Evolutionary conservation across 35 echinoderm and acorn worm species (phyloP).

Genomic region (Anneissia japonica): DNA sequence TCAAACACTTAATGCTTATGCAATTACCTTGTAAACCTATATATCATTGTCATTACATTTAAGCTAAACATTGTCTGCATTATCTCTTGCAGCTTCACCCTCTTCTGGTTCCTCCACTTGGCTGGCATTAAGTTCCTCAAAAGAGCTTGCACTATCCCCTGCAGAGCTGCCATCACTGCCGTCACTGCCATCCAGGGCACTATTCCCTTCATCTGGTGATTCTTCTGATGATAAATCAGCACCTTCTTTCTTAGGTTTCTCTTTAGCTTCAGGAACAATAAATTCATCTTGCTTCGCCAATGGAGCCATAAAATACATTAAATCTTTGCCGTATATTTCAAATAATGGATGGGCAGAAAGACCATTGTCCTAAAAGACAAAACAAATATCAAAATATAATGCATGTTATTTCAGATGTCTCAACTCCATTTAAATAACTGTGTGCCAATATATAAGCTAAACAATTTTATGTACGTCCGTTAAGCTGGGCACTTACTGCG

Average conservation of each 20-base stretch:
- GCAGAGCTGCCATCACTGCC: neutral
- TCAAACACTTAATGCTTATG: too few species aligned
- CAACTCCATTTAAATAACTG: too few species aligned
- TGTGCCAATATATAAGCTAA: too few species aligned
- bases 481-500: too few species aligned
- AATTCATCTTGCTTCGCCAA: constrained; percentile 71
- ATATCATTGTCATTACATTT: too few species aligned
- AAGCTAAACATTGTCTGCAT: too few species aligned
- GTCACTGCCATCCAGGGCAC: neutral
- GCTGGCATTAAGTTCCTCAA: constrained; percentile 59
- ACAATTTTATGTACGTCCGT: too few species aligned
- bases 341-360: constrained; percentile 61
- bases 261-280: constrained; percentile 62
- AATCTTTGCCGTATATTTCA: constrained; percentile 55
- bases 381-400: neutral
- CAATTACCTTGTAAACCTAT: too few species aligned
- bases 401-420: too few species aligned
- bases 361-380: constrained; percentile 42
- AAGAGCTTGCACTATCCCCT: constrained; percentile 58
- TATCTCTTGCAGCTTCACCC: neutral
- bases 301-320: constrained; percentile 61
- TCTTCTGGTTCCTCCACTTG: neutral
- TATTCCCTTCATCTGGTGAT: neutral
- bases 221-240: neutral
- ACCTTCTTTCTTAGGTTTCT: neutral